Base-by-base conservation (phyloP, 2,797 vertebrate genomes). In the Schizothorax lantsangensis region DNA sequence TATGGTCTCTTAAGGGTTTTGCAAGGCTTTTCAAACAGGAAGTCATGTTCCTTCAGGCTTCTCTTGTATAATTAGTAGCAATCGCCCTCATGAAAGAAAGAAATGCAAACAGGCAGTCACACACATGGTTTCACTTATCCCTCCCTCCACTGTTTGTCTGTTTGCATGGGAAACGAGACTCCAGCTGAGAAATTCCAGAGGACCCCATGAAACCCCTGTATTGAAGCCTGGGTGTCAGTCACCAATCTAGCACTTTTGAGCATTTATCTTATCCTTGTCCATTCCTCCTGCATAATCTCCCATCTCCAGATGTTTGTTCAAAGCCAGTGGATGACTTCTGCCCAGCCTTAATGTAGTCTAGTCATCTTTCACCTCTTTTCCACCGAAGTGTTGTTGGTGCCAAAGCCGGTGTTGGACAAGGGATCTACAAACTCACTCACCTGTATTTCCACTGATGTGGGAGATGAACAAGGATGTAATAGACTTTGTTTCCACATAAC, bases 81-180 rank as follows among this genome's bases (percentile, higher is more conserved):
- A 93, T 91, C 90, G 85, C 74, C 89, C 72, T 83, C 88, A 90
- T 83, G 26, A 72, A 79, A 79, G 47, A 84, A 80, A 52, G 40
- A 84, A 64, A 86, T 36, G 79, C 68, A 81, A 84, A 82, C 52
- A 78, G 75, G 54, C 59, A 81, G 71, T 73, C 81, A 84, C 90
- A 92, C 95, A 96, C 92, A 95, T 96, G 95, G 92, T 92, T 95
- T 93, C 92, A 94, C 91, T 95, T 95, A 95, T 72, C 84, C 75
- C 19, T 88, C 66, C 21, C 87, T 90, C 90, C 72, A 40, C 62
- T 59, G 88, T 91, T 83, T 87, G 73, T 90, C 89, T 87, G 91
- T 92, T 88, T 59, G 77, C 88, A 87, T 95, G 94, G 94, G 94
- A 95, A 95, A 93, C 75, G n/a, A 91, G 88, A 88, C 52, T 90